phyloP scores from a whole-genome alignment of 2,888 invertebrate species.

The Rosalia funebris region DNA sequence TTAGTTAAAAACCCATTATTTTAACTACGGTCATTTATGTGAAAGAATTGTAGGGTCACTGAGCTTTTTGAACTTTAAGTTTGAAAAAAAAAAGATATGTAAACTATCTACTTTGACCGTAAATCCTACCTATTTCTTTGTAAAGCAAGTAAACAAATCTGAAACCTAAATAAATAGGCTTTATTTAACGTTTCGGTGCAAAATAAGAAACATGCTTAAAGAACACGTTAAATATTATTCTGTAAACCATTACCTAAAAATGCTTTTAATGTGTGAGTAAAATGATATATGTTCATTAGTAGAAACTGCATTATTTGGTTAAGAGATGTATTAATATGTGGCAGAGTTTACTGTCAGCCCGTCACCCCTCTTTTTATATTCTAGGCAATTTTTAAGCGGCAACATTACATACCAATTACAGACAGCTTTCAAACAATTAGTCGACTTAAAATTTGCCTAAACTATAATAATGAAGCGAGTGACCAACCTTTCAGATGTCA shows the following conservation, averaged over 20 bases:
- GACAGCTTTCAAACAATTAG: background rate
- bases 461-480: slow-evolving; percentile 53
- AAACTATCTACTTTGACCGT: too few relatives aligned
- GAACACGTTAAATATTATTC: background rate
- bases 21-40: too few relatives aligned
- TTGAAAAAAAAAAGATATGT: too few relatives aligned
- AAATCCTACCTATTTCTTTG: too few relatives aligned
- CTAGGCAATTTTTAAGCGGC: slow-evolving; percentile 37
- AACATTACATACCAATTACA: background rate
- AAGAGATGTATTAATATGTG: slow-evolving; percentile 20
- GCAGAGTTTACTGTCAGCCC: slow-evolving; percentile 47
- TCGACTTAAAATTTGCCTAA: slow-evolving; percentile 35
- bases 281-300: slow-evolving; percentile 24
- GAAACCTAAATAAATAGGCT: too few relatives aligned
- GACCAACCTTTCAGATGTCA: slow-evolving; percentile 60
- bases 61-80: too few relatives aligned
- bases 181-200: too few relatives aligned
- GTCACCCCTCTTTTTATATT: slow-evolving; percentile 54
- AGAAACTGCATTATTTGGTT: slow-evolving; percentile 14
- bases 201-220: slow-evolving; percentile 14
- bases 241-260: slow-evolving; percentile 18
- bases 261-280: slow-evolving; percentile 26
- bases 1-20: too few relatives aligned
- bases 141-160: too few relatives aligned
- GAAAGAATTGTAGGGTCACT: too few relatives aligned